phyloP scores from a whole-genome alignment of 2,113 vertebrate genomes.

The Perca schrenkii region DNA sequence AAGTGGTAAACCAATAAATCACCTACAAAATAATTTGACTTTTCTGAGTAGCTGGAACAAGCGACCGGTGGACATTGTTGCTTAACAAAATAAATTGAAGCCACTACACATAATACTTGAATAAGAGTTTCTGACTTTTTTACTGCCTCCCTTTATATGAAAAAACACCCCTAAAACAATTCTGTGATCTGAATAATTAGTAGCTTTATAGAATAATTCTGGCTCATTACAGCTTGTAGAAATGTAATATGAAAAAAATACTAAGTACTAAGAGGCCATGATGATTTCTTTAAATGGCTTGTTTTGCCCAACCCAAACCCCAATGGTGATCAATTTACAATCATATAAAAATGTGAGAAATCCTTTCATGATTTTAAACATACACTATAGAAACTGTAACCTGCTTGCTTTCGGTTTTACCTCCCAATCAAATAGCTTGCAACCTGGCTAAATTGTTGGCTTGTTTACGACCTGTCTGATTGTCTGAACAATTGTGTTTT shows the following conservation, averaged over 20 bases:
- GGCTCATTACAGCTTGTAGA: neutral
- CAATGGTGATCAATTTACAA: neutral
- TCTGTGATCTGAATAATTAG: neutral
- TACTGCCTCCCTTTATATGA: too few relatives aligned
- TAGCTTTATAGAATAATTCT: neutral
- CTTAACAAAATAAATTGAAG: too few relatives aligned
- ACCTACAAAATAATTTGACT: neutral
- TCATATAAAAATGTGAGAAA: too few relatives aligned
- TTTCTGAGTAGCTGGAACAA: neutral
- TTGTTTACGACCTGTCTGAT: neutral
- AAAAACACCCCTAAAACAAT: neutral
- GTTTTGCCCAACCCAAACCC: neutral
- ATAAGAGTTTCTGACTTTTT: too few relatives aligned
- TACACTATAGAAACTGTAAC: neutral
- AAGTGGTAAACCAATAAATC: slow-evolving; percentile 28
- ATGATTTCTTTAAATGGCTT: neutral
- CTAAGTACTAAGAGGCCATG: too few relatives aligned
- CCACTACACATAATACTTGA: too few relatives aligned
- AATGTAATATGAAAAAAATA: too few relatives aligned
- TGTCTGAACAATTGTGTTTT: neutral
- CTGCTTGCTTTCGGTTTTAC: neutral
- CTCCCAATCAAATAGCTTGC: neutral
- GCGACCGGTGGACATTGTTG: slow-evolving; percentile 1
- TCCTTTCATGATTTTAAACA: too few relatives aligned
- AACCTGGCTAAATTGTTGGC: neutral